Conservation (phyloP, 2,888 invertebrate species). For the Hydrotaea cyrtoneurina region DNA sequence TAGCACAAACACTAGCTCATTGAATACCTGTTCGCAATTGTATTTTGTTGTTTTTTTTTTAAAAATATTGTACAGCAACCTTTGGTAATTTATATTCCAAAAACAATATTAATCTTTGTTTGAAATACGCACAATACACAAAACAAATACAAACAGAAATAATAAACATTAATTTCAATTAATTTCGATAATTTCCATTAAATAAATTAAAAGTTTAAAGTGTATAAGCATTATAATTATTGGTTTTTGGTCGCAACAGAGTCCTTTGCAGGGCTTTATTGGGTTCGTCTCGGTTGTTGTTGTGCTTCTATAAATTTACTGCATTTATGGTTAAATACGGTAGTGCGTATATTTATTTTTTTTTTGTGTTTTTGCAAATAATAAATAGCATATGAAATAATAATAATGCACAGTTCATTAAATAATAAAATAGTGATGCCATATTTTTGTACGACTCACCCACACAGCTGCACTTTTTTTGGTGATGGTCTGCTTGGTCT, state of each 20-base stretch:
- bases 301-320: slow-evolving; percentile 30
- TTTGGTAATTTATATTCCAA: slow-evolving; percentile 33
- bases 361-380: slow-evolving; percentile 50
- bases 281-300: background rate
- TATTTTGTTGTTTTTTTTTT: background rate
- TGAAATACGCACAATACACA: background rate
- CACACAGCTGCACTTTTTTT: slow-evolving; percentile 5
- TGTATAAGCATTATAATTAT: slow-evolving; percentile 66
- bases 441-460: slow-evolving; percentile 42
- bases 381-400: slow-evolving; percentile 61
- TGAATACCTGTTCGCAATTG: slow-evolving; percentile 7
- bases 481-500: background rate
- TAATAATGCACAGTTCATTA: slow-evolving; percentile 66
- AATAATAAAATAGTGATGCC: slow-evolving; percentile 61
- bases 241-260: slow-evolving; percentile 60
- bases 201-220: slow-evolving; percentile 67
- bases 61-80: background rate
- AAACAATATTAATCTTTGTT: slow-evolving; percentile 37
- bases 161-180: slow-evolving; percentile 67
- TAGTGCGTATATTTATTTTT: background rate
- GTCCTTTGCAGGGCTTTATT: background rate
- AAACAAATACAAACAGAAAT: slow-evolving; percentile 16
- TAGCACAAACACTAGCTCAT: background rate
- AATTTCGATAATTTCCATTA: slow-evolving; percentile 68
- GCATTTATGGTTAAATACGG: slow-evolving; percentile 20